These are phyloP conservation scores for Alligator sinensis DNA, from an alignment of 2,113 vertebrate genomes.

Conservation along the genomic window DNA sequence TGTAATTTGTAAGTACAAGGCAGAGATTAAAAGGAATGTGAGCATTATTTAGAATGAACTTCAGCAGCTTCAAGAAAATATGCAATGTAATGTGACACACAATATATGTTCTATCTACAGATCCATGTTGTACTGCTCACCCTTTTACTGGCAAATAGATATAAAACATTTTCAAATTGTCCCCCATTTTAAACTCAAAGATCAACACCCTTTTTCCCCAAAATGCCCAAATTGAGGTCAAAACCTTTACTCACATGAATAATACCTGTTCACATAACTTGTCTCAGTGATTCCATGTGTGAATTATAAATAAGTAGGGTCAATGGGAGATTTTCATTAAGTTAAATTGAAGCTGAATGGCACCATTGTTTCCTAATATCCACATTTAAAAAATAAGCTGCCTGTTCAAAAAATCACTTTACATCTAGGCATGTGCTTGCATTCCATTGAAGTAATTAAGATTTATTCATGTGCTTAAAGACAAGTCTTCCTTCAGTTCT, in stretches of 20 bases:
- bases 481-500: neutral
- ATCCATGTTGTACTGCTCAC: no score
- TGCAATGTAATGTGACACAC: no score
- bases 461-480: neutral
- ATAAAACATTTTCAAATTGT: no score
- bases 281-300: neutral
- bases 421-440: neutral
- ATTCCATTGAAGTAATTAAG: neutral
- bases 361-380: neutral
- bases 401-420: neutral
- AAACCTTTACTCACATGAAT: neutral
- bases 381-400: neutral
- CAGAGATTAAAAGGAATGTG: rapidly evolving
- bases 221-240: neutral
- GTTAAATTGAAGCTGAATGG: neutral
- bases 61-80: neutral
- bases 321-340: neutral
- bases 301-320: neutral
- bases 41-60: neutral
- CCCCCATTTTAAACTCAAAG: no score
- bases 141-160: no score
- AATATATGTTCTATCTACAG: no score
- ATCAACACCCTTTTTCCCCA: neutral
- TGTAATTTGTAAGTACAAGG: neutral
- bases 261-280: neutral